phyloP scores from a whole-genome alignment of 2,113 vertebrate genomes.

The Sinosuthora webbiana region DNA sequence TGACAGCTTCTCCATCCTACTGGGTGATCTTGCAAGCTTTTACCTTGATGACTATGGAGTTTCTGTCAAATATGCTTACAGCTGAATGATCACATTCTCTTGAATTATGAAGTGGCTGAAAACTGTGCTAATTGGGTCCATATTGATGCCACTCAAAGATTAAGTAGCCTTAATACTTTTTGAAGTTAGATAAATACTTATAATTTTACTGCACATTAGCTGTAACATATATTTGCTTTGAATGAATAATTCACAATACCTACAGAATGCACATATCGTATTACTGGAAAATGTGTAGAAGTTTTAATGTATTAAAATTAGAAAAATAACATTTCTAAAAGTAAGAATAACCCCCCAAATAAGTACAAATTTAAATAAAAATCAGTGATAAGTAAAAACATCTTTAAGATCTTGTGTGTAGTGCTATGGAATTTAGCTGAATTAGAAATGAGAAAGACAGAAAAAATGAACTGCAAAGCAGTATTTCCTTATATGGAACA shows the following conservation, averaged over 20 bases:
- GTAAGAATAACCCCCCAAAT: background rate
- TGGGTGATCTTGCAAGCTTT: slow-evolving; percentile 77
- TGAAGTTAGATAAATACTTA: slow-evolving; percentile 49
- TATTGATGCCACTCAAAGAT: slow-evolving; percentile 71
- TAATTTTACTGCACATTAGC: slow-evolving; percentile 25
- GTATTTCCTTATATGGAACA: background rate
- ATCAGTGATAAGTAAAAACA: background rate
- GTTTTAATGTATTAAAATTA: background rate
- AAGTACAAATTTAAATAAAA: background rate
- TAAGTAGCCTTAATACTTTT: slow-evolving; percentile 62
- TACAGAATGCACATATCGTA: background rate
- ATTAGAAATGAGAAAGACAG: background rate
- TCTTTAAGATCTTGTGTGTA: background rate
- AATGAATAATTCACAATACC: background rate
- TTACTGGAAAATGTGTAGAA: background rate
- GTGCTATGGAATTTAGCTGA: background rate
- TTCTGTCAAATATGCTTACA: slow-evolving; percentile 80
- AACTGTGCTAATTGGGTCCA: slow-evolving; percentile 76
- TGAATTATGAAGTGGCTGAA: slow-evolving; percentile 78
- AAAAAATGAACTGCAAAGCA: background rate
- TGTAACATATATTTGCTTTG: background rate
- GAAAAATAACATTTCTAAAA: background rate
- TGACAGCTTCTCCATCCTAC: slow-evolving; percentile 78
- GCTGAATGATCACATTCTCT: slow-evolving; percentile 76
- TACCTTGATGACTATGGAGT: slow-evolving; percentile 79